Evolutionary conservation across 1,140 invertebrate genomes (phyloP).

Genomic region (Spodoptera frugiperda): DNA sequence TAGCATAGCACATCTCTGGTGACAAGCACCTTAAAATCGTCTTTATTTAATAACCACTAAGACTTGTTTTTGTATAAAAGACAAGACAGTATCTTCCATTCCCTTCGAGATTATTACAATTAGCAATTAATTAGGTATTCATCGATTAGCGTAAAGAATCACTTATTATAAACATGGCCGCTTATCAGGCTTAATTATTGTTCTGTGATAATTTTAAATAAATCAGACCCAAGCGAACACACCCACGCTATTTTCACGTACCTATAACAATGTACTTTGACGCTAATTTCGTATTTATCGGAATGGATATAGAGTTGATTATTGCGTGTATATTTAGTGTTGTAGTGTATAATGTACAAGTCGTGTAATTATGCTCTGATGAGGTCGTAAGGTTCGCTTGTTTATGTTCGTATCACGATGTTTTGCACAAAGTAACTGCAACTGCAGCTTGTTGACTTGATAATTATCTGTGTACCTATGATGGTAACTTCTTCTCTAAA

Average conservation of each 20-base stretch:
- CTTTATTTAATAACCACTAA: too few species aligned
- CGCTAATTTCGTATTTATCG: background rate
- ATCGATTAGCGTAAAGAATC: too few species aligned
- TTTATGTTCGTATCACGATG: conserved; percentile 2
- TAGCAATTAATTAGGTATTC: background rate
- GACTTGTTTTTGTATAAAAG: too few species aligned
- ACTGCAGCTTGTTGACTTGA: background rate
- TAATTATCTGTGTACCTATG: background rate
- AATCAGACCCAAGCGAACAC: conserved; percentile 4
- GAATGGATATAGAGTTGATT: background rate
- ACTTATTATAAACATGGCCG: conserved; percentile 1
- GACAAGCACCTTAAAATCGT: too few species aligned
- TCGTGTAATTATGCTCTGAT: conserved; percentile 36
- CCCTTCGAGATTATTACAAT: too few species aligned
- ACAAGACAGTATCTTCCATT: too few species aligned
- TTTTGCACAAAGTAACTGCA: conserved; percentile 29
- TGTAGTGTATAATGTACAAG: conserved; percentile 16
- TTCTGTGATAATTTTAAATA: conserved; percentile 14
- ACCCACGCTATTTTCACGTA: background rate
- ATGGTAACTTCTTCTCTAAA: too few species aligned
- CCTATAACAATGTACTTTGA: background rate
- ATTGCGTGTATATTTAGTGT: background rate
- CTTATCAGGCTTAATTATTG: conserved; percentile 34
- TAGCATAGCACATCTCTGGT: too few species aligned
- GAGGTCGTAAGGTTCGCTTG: conserved; percentile 34